A percentile compares a stretch with the other conserved stretches of the same genome.
Evolutionary conservation across 2,888 invertebrate species (phyloP).

Genomic region (Hypena proboscidalis): DNA sequence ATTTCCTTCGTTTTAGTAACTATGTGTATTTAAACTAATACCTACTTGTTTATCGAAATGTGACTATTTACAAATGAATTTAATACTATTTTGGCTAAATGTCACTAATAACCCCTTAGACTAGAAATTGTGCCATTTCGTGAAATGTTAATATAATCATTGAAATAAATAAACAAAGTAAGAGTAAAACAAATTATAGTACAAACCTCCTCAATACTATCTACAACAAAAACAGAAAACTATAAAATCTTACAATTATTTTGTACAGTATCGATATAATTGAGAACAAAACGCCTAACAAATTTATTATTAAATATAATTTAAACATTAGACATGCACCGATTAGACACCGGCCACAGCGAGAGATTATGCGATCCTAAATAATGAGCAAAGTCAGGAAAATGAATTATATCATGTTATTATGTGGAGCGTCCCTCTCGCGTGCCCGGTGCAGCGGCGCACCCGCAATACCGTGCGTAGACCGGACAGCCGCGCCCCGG

Average conservation of each 20-base stretch:
- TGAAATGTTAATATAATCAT: constrained; percentile 54
- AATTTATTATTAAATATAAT: constrained; percentile 59
- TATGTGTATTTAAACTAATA: constrained; percentile 62
- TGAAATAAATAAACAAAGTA: constrained; percentile 45
- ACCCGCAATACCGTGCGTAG: constrained; percentile 35
- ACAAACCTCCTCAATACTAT: constrained; percentile 59
- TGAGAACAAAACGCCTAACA: constrained; percentile 65
- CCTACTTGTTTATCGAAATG: constrained; percentile 69
- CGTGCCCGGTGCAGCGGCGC: constrained; percentile 52
- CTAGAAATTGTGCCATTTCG: constrained; percentile 79
- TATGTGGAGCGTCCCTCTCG: constrained; percentile 32
- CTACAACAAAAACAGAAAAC: constrained; percentile 67
- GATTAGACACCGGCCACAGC: constrained; percentile 47
- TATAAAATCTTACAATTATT: constrained; percentile 69
- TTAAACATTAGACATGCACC: constrained; percentile 50
- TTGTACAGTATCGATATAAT: constrained; percentile 73
- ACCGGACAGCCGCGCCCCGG: too few species aligned
- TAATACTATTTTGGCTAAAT: constrained; percentile 83
- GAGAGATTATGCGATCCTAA: constrained; percentile 16
- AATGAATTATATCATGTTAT: constrained; percentile 16
- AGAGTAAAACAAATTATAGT: constrained; percentile 41
- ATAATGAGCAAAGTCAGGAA: constrained; percentile 27
- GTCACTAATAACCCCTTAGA: constrained; percentile 78
- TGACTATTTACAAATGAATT: constrained; percentile 78
- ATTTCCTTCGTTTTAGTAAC: constrained; percentile 68